phyloP scores from a whole-genome alignment of 2,797 vertebrate species.

The Leptatherina wallacei region DNA sequence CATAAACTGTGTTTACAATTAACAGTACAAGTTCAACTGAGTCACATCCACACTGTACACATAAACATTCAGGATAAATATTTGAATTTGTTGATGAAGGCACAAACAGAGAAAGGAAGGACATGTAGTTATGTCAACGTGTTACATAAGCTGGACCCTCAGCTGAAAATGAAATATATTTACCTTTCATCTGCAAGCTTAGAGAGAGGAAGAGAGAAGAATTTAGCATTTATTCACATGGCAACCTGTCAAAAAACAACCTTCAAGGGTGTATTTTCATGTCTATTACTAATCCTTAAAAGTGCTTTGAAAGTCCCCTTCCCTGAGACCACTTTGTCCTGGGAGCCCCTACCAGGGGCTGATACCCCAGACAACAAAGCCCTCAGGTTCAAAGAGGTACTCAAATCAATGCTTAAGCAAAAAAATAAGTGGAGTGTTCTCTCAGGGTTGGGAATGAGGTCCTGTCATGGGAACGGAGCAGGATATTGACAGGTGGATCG shows the following conservation, averaged over 20 bases:
- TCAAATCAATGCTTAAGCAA: too few species aligned
- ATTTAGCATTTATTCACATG: constrained; percentile 10
- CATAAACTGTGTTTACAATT: constrained; percentile 36
- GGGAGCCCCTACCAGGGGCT: too few species aligned
- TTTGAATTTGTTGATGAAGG: constrained; percentile 32
- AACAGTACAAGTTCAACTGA: background rate
- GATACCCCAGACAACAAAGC: too few species aligned
- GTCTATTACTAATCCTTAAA: background rate
- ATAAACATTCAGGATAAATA: constrained; percentile 38
- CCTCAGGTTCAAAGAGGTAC: too few species aligned
- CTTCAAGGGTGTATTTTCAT: background rate
- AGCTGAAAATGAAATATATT: constrained; percentile 36
- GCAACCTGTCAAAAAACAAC: background rate
- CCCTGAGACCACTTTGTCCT: too few species aligned
- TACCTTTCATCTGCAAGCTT: constrained; percentile 69
- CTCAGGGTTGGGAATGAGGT: too few species aligned
- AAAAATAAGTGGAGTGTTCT: too few species aligned
- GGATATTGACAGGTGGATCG: too few species aligned
- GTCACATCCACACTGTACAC: constrained; percentile 22
- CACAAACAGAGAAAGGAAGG: constrained; percentile 33
- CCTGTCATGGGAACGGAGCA: too few species aligned
- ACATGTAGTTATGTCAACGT: constrained; percentile 35
- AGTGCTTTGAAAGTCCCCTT: too few species aligned
- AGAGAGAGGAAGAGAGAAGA: constrained; percentile 37
- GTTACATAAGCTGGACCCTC: constrained; percentile 25